A percentile compares a stretch with the other conserved stretches of the same genome.
Conservation (phyloP, 2,888 invertebrate genomes). For the Gerris lacustris region DNA sequence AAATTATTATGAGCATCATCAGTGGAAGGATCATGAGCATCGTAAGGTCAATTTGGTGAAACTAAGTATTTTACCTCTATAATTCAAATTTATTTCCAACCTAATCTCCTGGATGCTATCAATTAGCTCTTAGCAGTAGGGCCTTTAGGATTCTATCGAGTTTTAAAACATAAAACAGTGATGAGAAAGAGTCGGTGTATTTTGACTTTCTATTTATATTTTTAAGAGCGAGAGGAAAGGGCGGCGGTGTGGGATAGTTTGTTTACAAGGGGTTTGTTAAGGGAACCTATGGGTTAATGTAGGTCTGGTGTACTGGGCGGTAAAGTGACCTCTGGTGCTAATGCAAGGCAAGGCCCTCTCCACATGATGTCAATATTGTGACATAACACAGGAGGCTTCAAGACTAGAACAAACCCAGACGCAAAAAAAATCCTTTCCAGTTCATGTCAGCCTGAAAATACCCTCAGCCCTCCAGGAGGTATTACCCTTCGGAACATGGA, state of each 20-base stretch:
- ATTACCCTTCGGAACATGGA: no score
- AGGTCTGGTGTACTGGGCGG: constrained; percentile 2
- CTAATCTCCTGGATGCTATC: no score
- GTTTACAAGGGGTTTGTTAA: constrained; percentile 1
- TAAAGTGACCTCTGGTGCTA: background rate
- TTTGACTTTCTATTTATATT: background rate
- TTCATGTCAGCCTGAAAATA: background rate
- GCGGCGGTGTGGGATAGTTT: background rate
- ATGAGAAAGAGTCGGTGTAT: background rate
- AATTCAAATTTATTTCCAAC: no score
- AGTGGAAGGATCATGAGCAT: no score
- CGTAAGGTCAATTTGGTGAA: no score
- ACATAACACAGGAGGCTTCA: background rate
- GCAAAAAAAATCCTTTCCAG: background rate
- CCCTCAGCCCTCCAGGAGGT: background rate
- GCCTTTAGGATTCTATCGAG: no score
- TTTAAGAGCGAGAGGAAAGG: background rate
- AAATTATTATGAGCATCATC: no score
- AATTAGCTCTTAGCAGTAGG: no score
- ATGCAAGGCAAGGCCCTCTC: background rate
- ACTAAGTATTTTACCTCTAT: no score
- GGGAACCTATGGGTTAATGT: background rate
- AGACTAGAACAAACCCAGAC: background rate
- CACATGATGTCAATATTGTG: constrained; percentile 1
- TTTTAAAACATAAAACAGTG: no score